Evolutionary conservation across 2,113 vertebrate genomes (phyloP), one percentile per base, ranked within the genome.

Genomic region (Misgurnus anguillicaudatus): DNA sequence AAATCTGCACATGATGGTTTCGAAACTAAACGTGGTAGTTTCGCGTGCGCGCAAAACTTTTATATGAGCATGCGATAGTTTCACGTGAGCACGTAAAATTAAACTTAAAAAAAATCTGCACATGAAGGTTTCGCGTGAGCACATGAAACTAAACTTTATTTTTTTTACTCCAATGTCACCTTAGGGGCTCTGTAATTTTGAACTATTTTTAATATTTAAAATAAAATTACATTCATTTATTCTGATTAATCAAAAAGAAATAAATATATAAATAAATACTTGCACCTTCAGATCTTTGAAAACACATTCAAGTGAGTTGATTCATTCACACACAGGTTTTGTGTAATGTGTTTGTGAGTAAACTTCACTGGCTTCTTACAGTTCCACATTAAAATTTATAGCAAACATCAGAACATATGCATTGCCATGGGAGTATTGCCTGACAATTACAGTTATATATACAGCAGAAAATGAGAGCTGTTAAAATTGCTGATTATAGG

Each of bases 361-460:
- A 63, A 65, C 70, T 85, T 79, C 47, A 72, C 63, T 55, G 31
- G 9, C 70, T 78, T 66, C 79, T 77, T 82, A 77, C 78, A 76
- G 80, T 82, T 84, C 72, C 65, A 62, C 47, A 66, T 55, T 60
- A 62, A 90, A 84, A 90, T 89, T 88, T 89, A 87, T 85, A 82
- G 88, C 86, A 85, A 90, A 85, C 87, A 88, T 85, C 87, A 87
- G 84, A 82, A 87, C 86, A 88, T 88, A 91, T 84, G 86, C 86
- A 86, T 86, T 89, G 87, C 87, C 84, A 89, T 89, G 87, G 78
- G 85, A 86, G 87, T 88, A 88, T 90, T 88, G 87, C 90, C 90
- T 86, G 86, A 90, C 91, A 92, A 92, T 92, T 93, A 92, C 87
- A 84, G 91, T 90, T 92, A 93, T 93, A 92, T 93, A 91, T 93